Base-by-base conservation (phyloP, 2,888 invertebrate genomes). In the Lathronympha strigana region DNA sequence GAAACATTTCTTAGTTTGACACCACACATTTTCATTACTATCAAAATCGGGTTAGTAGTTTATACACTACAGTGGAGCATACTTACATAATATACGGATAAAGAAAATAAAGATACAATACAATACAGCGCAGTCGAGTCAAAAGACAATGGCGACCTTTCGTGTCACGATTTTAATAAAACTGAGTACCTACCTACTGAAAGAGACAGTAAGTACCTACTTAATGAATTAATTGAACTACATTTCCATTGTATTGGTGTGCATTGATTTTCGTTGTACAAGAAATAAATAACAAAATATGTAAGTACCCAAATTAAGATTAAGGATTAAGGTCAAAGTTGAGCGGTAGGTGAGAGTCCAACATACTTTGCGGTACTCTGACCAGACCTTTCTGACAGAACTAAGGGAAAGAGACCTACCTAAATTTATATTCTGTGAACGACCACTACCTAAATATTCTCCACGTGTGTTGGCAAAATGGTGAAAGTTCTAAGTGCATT, bases 401-500 rank as follows among this genome's bases (percentile, higher is more conserved):
- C n/a, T n/a, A n/a, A 33, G 6, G 4, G 4, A 33, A 8, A 33
- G 33, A 25, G 3, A 25, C 25, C 25, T 43, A 43, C 2, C 11
- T 21, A 17, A 45, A 21, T 21, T 21, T 21, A n/a, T 47, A 55
- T 28, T 57, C 28, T 55, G 25, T 23, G 43, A 8, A 31, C 13
- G 43, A 28, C 19, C 28, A 31, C 23, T n/a, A n/a, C n/a, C n/a
- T 40, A 36, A 64, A 19, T 51, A 64, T 58, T 58, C 58, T 33
- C 4, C 11, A 13, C 57, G 17, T 8, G 17, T 8, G 38, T 15
- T 36, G 21, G 38, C 21, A 15, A 43, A 31, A 43, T 28, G 51
- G 51, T 58, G 63, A 64, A 64, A 64, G 63, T 51, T 40, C 17
- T n/a, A 40, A 31, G 6, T 17, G 50, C 40, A 15, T 38, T 28